Evolutionary conservation across 2,888 invertebrate species (phyloP).

Genomic region (Phanerotoma sp.): DNA sequence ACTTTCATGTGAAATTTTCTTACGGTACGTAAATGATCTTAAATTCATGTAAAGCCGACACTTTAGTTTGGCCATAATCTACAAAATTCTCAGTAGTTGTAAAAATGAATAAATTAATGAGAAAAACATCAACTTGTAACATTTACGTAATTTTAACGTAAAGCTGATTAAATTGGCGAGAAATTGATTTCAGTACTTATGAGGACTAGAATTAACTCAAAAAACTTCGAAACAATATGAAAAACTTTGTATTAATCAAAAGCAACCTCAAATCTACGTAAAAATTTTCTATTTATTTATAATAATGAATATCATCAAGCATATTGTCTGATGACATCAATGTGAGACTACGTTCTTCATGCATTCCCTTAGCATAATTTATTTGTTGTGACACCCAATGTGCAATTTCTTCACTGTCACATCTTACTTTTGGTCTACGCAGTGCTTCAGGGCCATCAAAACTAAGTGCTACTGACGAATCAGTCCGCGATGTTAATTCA

Average conservation of each 20-base stretch:
- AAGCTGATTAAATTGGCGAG: no score
- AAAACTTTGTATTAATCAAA: background rate
- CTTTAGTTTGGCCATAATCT: no score
- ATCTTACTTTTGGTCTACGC: slow-evolving; percentile 75
- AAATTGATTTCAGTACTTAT: no score
- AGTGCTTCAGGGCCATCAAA: slow-evolving; percentile 61
- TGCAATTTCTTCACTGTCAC: slow-evolving; percentile 72
- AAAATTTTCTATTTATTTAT: slow-evolving; percentile 41
- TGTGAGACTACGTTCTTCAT: slow-evolving; percentile 79
- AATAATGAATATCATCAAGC: slow-evolving; percentile 52
- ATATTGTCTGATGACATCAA: slow-evolving; percentile 59
- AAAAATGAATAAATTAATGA: no score
- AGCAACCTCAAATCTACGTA: background rate
- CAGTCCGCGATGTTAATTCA: slow-evolving; percentile 64
- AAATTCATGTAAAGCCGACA: no score
- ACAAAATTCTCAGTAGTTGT: no score
- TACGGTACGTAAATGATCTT: no score
- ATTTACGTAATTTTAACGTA: no score
- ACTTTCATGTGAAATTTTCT: no score
- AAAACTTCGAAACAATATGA: no score
- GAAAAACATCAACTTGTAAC: no score
- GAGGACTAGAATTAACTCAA: no score
- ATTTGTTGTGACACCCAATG: slow-evolving; percentile 78
- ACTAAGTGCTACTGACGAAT: slow-evolving; percentile 51
- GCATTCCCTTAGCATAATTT: slow-evolving; percentile 84